These are phyloP conservation scores for Reticulitermes speratus DNA, from an alignment of 1,140 invertebrate genomes.

Conservation along the genomic window DNA sequence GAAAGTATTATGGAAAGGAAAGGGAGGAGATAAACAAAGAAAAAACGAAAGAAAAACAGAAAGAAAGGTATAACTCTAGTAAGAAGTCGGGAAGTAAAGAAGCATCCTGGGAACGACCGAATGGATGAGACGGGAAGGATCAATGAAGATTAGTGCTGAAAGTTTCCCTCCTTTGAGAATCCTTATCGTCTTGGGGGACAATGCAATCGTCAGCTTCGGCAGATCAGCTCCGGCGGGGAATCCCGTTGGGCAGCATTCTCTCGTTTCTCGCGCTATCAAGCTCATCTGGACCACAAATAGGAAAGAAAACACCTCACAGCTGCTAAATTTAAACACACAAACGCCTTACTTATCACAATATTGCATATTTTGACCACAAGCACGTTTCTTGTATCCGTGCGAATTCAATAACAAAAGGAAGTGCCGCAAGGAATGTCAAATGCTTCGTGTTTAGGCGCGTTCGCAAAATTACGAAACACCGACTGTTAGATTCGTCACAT, in stretches of 20 bases:
- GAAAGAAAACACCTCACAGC: background rate
- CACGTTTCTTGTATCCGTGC: too few relatives aligned
- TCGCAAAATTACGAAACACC: too few relatives aligned
- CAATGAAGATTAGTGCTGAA: slow-evolving; percentile 1
- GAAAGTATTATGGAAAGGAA: background rate
- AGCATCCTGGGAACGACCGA: background rate
- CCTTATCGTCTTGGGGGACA: background rate
- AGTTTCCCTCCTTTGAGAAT: slow-evolving; percentile 2
- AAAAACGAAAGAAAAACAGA: background rate
- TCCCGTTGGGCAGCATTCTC: background rate
- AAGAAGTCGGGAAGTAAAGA: background rate
- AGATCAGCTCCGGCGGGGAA: background rate
- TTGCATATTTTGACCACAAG: too few relatives aligned
- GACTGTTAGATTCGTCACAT: too few relatives aligned
- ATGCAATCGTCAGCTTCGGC: background rate
- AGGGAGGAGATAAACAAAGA: background rate
- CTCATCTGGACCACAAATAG: background rate
- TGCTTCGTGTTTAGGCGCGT: too few relatives aligned
- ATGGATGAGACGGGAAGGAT: background rate
- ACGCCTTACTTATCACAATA: too few relatives aligned
- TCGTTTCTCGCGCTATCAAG: background rate
- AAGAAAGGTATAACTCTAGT: background rate
- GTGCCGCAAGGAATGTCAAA: too few relatives aligned
- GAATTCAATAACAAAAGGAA: too few relatives aligned
- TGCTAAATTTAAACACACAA: background rate